Conservation (phyloP, 1,140 invertebrate species). For the Brachionus koreanus region DNA sequence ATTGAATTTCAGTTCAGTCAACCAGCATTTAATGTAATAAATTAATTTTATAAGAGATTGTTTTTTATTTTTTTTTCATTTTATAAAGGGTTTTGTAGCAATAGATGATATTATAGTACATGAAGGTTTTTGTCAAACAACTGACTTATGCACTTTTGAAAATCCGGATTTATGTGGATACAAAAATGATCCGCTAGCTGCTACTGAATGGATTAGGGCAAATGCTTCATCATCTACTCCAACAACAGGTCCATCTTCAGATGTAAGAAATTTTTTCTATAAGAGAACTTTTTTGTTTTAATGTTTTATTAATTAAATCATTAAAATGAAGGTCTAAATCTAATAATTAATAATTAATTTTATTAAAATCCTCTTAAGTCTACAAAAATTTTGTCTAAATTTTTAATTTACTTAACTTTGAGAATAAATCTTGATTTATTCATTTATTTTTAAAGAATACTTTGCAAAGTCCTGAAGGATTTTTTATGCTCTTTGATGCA, state of each 20-base stretch:
- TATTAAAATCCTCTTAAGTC: too few species aligned
- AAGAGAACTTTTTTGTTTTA: too few species aligned
- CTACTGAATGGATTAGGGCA: slow-evolving; percentile 11
- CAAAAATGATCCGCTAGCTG: slow-evolving; percentile 31
- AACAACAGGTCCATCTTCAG: not conserved
- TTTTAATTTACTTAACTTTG: too few species aligned
- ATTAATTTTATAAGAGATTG: too few species aligned
- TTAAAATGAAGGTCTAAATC: too few species aligned
- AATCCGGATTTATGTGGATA: not conserved
- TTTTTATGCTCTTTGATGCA: slow-evolving; percentile 27
- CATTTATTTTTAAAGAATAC: not conserved
- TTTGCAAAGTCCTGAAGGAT: not conserved
- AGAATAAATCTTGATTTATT: not conserved
- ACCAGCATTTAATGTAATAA: not conserved
- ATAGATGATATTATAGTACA: slow-evolving; percentile 25
- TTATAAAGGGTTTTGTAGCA: slow-evolving; percentile 33
- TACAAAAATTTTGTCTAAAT: too few species aligned
- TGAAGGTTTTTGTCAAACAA: slow-evolving; percentile 23
- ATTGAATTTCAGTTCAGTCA: not conserved
- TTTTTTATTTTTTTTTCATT: not conserved
- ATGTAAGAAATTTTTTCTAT: not conserved
- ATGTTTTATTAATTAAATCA: too few species aligned
- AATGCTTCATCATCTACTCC: not conserved
- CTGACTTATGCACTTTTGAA: slow-evolving; percentile 34
- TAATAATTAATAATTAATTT: too few species aligned